Conservation (phyloP, 37 sponge, comb jelly and placozoan genomes). For the Chondrilla cf. caribensis region DNA sequence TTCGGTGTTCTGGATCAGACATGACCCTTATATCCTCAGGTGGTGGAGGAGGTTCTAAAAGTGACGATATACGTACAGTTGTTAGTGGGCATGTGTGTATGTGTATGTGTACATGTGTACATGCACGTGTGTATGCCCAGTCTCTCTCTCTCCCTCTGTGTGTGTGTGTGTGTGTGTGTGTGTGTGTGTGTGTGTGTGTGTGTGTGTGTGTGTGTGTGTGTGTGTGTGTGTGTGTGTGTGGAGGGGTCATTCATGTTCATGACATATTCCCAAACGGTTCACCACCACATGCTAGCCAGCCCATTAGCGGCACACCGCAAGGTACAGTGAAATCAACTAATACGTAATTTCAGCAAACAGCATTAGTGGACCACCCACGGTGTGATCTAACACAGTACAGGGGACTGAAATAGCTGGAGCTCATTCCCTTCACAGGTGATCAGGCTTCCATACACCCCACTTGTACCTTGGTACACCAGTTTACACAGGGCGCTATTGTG, state of each 20-base stretch:
- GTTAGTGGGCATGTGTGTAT: not conserved
- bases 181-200: constrained; percentile 26
- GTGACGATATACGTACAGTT: not conserved
- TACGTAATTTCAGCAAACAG: no score
- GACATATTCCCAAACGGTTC: not conserved
- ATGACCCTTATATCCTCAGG: not conserved
- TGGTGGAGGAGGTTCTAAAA: not conserved
- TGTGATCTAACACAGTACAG: no score
- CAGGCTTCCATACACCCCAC: not conserved
- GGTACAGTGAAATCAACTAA: no score
- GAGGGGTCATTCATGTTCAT: not conserved
- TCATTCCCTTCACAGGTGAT: not conserved
- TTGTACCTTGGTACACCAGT: not conserved
- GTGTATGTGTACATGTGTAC: constrained; percentile 12
- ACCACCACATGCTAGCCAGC: no score
- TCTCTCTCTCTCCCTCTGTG: no score
- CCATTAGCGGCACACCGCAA: no score
- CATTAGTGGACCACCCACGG: no score
- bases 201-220: constrained; percentile 25
- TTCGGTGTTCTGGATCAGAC: not conserved
- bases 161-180: not conserved
- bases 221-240: constrained; percentile 30
- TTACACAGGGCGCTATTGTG: not conserved
- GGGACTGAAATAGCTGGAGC: no score
- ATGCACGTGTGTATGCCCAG: constrained; percentile 6